Evolutionary conservation across 2,113 vertebrate species (phyloP), one percentile per base, ranked within the genome.

Genomic region (Bucco capensis): DNA sequence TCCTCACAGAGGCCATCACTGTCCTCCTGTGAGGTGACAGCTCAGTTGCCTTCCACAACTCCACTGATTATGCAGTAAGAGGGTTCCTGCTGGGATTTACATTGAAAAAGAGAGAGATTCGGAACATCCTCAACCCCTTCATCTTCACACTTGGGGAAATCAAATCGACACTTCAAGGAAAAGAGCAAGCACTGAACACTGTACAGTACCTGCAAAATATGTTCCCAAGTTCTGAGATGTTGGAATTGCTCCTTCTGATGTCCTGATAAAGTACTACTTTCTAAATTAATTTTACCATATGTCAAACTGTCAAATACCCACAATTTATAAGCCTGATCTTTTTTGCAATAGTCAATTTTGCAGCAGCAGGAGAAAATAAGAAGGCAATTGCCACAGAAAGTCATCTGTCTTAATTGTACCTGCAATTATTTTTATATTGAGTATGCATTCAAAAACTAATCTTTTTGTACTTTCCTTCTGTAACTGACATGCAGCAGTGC

Each of bases 51-150:
- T 25, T 35, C 28, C 47, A 17, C 28, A 7, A 12, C 10, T 6
- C 56, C 15, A 22, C 1, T 3, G 15, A 33, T 9, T 9, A 22
- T 1, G 17, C 13, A 6, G 1, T 2, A 40, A 35, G 22, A 35
- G 62, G 22, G 30, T 57, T 75, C 54, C 28, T 1, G 3, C 37
- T 28, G 25, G 44, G 47, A 31, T 56, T 61, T 18, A 22, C 3
- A 0, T 2, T 35, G 30, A 28, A 40, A 28, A 38, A 33, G 14
- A 76, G 14, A 76, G n/a, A 56, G 21, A 14, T 18, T 57, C 0
- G 2, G 8, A 35, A 27, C 14, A 79, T 14, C 30, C 44, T 47
- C 51, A 22, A 27, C 3, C 2, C 47, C 12, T 40, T 57, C 28
- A 8, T n/a, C 33, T 57, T 70, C 46, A 56, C 19, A 31, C 24